A percentile compares a stretch with the other conserved stretches of the same genome.
These are phyloP conservation scores for Monochamus saltuarius DNA, from an alignment of 1,140 invertebrate species.

Conservation along the genomic window DNA sequence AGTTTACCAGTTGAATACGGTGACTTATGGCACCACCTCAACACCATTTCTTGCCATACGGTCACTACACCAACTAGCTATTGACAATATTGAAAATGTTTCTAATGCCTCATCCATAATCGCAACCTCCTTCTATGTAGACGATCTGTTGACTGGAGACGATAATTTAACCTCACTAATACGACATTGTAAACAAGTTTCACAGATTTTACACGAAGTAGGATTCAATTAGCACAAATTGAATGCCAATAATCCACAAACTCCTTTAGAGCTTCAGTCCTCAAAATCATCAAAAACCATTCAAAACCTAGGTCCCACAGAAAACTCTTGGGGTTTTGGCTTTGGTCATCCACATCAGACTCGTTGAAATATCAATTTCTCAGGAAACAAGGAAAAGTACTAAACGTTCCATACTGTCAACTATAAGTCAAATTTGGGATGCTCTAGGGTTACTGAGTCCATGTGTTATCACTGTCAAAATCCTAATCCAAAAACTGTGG, in stretches of 20 bases:
- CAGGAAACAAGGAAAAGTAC: slow-evolving; percentile 28
- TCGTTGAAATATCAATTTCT: slow-evolving; percentile 12
- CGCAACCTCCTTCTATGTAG: slow-evolving; percentile 51
- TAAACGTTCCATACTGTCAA: slow-evolving; percentile 49
- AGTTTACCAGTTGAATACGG: slow-evolving; percentile 21
- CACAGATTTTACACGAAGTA: slow-evolving; percentile 25
- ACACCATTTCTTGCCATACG: slow-evolving; percentile 46
- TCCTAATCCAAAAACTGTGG: slow-evolving; percentile 19
- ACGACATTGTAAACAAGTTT: too few relatives aligned
- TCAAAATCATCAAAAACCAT: slow-evolving; percentile 22
- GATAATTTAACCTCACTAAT: slow-evolving; percentile 29
- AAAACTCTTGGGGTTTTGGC: slow-evolving; percentile 32
- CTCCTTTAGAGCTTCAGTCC: slow-evolving; percentile 10
- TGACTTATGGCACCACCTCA: slow-evolving; percentile 44
- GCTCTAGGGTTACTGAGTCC: slow-evolving; percentile 52
- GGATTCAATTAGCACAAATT: slow-evolving; percentile 39
- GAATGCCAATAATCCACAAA: slow-evolving; percentile 28
- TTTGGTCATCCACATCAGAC: slow-evolving; percentile 3
- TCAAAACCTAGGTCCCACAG: neutral
- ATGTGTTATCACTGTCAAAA: slow-evolving; percentile 28
- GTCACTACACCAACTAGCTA: slow-evolving; percentile 42
- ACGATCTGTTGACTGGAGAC: slow-evolving; percentile 51
- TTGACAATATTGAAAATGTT: slow-evolving; percentile 30
- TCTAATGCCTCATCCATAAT: slow-evolving; percentile 38
- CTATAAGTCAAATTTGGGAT: slow-evolving; percentile 50